phyloP scores from a whole-genome alignment of 2,888 invertebrate genomes.

The Troilus luridus region DNA sequence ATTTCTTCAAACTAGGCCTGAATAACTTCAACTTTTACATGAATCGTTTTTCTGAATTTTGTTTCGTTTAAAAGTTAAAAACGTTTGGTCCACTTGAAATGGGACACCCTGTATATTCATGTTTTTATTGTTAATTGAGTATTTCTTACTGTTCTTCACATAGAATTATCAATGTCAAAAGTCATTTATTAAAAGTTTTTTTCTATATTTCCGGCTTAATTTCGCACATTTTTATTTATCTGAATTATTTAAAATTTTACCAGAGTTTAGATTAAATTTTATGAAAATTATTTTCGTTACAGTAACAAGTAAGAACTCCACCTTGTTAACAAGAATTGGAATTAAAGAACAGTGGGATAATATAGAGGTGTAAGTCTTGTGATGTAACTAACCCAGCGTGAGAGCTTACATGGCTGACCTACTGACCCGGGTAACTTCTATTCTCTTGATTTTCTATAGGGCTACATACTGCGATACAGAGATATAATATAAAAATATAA shows the following conservation, averaged over 20 bases:
- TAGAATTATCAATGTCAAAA: no score
- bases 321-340: background rate
- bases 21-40: no score
- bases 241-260: background rate
- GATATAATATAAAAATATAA: background rate
- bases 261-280: background rate
- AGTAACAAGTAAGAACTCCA: background rate
- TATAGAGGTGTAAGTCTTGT: background rate
- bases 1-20: no score
- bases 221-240: no score
- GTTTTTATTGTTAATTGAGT: no score
- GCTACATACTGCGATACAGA: background rate
- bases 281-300: background rate
- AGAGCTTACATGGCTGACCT: conserved; percentile 9
- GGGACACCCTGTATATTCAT: no score
- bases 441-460: background rate
- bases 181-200: no score
- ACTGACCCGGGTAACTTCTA: background rate
- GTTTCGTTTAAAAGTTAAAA: no score
- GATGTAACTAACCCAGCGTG: background rate
- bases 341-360: background rate
- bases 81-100: no score
- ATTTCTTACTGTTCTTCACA: no score
- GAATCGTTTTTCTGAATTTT: no score
- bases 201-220: no score